These are phyloP conservation scores for Anastatus disparis DNA, from an alignment of 1,140 invertebrate species.

Conservation along the genomic window DNA sequence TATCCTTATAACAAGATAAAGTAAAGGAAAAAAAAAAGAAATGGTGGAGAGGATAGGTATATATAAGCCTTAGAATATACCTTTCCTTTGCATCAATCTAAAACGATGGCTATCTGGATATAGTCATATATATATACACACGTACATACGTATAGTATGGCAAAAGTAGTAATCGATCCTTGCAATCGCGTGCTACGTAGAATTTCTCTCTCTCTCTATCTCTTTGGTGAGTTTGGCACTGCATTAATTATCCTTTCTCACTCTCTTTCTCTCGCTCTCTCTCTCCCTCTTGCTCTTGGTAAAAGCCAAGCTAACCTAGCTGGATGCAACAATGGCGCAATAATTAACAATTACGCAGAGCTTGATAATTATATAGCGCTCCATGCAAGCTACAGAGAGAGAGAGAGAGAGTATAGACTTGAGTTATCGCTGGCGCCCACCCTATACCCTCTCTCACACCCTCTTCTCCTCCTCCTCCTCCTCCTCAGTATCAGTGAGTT, in stretches of 20 bases:
- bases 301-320: no score
- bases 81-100: slow-evolving; percentile 30
- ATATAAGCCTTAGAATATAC: no score
- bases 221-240: slow-evolving; percentile 42
- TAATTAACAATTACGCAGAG: slow-evolving; percentile 64
- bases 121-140: no score
- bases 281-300: no score
- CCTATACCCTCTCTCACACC: no score
- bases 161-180: slow-evolving; percentile 40
- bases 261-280: no score
- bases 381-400: no score
- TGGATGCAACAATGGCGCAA: slow-evolving; percentile 60
- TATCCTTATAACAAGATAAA: no score
- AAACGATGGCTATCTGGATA: slow-evolving; percentile 28
- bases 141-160: no score
- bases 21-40: slow-evolving; percentile 21
- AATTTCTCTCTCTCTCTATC: not conserved
- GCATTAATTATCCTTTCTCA: slow-evolving; percentile 15
- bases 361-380: slow-evolving; percentile 60
- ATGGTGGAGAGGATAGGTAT: no score
- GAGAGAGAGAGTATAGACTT: slow-evolving; percentile 16
- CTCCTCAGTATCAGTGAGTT: no score
- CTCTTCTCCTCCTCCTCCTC: no score
- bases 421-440: slow-evolving; percentile 57
- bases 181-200: slow-evolving; percentile 37